Evolutionary conservation across 2,888 invertebrate species (phyloP).

Genomic region (Noctua janthina): DNA sequence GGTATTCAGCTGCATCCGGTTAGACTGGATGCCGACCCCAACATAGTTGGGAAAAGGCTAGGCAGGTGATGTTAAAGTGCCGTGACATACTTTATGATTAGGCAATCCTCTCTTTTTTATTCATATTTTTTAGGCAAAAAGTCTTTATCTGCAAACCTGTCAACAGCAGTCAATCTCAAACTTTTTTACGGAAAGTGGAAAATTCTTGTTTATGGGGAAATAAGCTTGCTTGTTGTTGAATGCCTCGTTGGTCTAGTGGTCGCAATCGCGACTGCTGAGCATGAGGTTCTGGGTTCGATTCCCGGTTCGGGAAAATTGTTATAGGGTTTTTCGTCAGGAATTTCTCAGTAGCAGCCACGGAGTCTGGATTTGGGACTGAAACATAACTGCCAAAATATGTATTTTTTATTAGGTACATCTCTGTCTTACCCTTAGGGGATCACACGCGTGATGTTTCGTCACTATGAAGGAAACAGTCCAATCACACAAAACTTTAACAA

Average conservation of each 20-base stretch:
- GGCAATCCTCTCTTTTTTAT: neutral
- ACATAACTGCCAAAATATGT: too few species aligned
- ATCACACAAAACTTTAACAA: neutral
- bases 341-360: too few species aligned
- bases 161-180: neutral
- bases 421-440: neutral
- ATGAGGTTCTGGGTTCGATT: too few species aligned
- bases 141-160: neutral
- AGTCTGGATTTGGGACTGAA: too few species aligned
- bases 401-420: neutral
- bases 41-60: too few species aligned
- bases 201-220: neutral
- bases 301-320: too few species aligned
- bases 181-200: too few species aligned
- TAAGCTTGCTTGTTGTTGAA: neutral
- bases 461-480: neutral
- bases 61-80: neutral
- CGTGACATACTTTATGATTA: neutral
- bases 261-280: too few species aligned
- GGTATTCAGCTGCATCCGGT: too few species aligned
- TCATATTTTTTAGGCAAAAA: neutral
- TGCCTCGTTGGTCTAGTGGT: too few species aligned
- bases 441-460: neutral
- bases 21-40: too few species aligned
- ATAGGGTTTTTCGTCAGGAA: too few species aligned